A percentile compares a stretch with the other conserved stretches of the same genome.
These are phyloP conservation scores for Eretmochelys imbricata DNA, from an alignment of 2,113 vertebrate genomes.

Conservation along the genomic window DNA sequence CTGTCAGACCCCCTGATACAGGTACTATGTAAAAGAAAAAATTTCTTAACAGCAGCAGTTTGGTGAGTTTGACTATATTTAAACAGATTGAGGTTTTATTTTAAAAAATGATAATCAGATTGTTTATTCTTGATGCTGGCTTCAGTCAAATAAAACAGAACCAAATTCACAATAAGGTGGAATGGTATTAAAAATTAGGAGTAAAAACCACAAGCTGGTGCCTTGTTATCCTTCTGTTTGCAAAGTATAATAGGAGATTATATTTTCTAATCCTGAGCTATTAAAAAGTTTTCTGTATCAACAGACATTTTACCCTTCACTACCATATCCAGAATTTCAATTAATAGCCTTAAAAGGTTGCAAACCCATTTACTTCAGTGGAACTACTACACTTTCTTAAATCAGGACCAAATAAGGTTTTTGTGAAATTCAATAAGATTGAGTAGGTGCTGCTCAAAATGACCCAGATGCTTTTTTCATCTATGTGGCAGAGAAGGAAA, in stretches of 20 bases:
- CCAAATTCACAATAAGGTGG: neutral
- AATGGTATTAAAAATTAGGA: neutral
- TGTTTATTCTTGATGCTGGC: neutral
- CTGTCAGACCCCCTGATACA: neutral
- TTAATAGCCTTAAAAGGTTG: neutral
- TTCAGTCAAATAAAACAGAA: neutral
- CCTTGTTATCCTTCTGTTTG: neutral
- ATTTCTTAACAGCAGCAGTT: neutral
- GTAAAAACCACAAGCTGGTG: neutral
- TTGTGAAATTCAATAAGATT: neutral
- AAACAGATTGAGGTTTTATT: neutral
- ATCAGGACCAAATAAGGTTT: neutral
- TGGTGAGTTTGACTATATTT: neutral
- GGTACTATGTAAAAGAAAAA: neutral
- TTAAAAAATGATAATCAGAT: neutral
- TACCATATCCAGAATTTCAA: neutral
- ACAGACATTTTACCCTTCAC: neutral
- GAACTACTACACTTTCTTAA: neutral
- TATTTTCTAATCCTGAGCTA: neutral
- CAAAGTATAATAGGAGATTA: neutral
- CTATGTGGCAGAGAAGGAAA: neutral
- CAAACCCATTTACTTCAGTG: neutral
- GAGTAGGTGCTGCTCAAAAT: neutral
- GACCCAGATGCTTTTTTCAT: neutral
- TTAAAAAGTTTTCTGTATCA: neutral